These are phyloP conservation scores for Linhomoeus sp. DNA, from an alignment of 2,888 invertebrate genomes.

Conservation along the genomic window DNA sequence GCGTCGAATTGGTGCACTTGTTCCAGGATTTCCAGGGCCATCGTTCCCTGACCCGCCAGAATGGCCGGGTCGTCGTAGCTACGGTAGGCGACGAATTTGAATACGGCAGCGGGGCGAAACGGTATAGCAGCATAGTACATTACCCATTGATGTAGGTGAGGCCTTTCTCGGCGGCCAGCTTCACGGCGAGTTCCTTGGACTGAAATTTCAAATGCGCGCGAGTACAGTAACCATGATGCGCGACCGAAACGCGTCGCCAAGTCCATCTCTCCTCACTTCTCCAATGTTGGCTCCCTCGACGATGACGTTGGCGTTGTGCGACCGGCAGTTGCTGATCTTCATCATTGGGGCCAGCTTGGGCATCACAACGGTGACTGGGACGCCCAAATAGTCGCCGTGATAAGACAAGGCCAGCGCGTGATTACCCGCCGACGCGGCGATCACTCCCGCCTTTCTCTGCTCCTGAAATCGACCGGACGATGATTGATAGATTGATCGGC, in stretches of 20 bases:
- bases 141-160: conserved; percentile 72
- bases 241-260: no score
- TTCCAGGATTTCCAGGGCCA: conserved; percentile 74
- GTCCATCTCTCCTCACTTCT: no score
- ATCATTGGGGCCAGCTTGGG: conserved; percentile 80
- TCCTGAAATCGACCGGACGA: conserved; percentile 36
- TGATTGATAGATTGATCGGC: no score
- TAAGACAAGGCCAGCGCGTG: conserved; percentile 68
- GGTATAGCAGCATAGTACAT: no score
- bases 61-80: conserved; percentile 87
- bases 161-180: conserved; percentile 46
- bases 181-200: no score
- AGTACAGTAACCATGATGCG: no score
- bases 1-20: conserved; percentile 72
- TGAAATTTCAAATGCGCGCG: no score
- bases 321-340: conserved; percentile 72
- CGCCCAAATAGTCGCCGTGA: conserved; percentile 48
- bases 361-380: conserved; percentile 75
- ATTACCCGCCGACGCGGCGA: conserved; percentile 80
- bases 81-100: no score
- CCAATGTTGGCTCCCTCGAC: conserved; percentile 42
- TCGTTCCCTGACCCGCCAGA: conserved; percentile 81
- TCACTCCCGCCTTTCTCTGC: conserved; percentile 53
- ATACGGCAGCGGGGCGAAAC: no score
- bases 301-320: conserved; percentile 62